Base-by-base conservation (phyloP, 2,113 vertebrate species). In the Zootoca vivipara region DNA sequence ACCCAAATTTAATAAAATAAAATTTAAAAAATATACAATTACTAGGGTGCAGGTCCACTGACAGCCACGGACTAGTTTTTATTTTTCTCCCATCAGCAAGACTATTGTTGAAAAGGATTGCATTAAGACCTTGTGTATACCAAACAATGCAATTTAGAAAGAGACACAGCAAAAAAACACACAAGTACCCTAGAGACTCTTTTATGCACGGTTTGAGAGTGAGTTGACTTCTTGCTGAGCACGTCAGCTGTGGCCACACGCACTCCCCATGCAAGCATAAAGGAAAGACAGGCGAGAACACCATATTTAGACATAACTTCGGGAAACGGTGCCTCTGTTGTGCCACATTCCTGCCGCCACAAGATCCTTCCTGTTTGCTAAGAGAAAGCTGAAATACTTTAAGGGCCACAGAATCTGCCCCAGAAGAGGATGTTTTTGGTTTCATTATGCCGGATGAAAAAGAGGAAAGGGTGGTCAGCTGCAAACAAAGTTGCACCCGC, bases 381-480 rank as follows among this genome's bases (percentile, higher is more conserved):
- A 92, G 6, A 8, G 33, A 16, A 5, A 0, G 24, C 62, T 0
- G 0, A 70, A 40, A 30, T 72, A 80, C 93, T 77, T 92, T 95
- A 96, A 0, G 98, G 98, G 13, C 97, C 98, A 87, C 96, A 96
- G 88, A 97, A 97, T 72, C 97, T 97, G 3, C 98, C 98, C 1
- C 93, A 94, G 89, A 99, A 99, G 78, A 99, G 96, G 8, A 98
- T 87, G 62, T 85, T 97, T 20, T 90, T 94, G 69, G 97, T 96
- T 78, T 90, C 72, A 83, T 97, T 99, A 75, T 99, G 96, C 56
- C 96, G 93, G 89, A 99, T 98, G 87, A 98, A 97, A 93, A 98
- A 98, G 58, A 99, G 93, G 93, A 99, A 99, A 74, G 98, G 98
- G n/a, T 99, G 98, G 72, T 99, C 97, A 4, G 97, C 98, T 22